Base-by-base conservation (phyloP, 2,888 invertebrate species). In the Eudemis profundana region DNA sequence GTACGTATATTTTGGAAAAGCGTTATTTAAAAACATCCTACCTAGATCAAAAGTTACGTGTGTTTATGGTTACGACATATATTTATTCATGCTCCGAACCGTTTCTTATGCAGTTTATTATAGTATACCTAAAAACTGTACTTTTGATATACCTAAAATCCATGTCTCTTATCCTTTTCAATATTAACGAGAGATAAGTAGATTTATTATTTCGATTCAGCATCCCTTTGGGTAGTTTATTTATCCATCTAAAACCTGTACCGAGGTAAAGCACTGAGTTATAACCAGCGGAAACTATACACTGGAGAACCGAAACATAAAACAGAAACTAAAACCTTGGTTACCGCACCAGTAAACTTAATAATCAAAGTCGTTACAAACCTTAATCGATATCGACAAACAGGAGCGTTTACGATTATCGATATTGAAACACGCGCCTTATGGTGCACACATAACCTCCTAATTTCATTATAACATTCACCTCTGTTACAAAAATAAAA, bases 391-490 rank as follows among this genome's bases (percentile, higher is more conserved):
- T 82, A 76, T 76, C 76, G 70, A 76, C 78, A 68, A 62, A 70
- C 71, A 63, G 51, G 68, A 75, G 74, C 71, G 70, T 70, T 73
- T 81, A 73, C 74, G 76, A 80, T 84, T 77, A 70, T 75, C 68
- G 80, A 79, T 75, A 73, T 79, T 75, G 77, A 78, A n/a, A 81
- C 81, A 78, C 78, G 76, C 76, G 77, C 79, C 72, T 79, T 80
- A 72, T 74, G 82, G 78, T 71, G 78, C 82, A 79, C 79, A 80
- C 77, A 82, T 77, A 75, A 73, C 67, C 72, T 76, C 79, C 78
- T 78, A 83, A 81, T 84, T 77, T 79, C 79, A 82, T 83, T 85
- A 85, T 81, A 82, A 82, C 80, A 83, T 85, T 79, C 77, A 78
- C 73, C 76, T 65, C 75, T 73, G 76, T 74, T 77, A 77, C 79